These are phyloP conservation scores for Potamarius usumacintae DNA, from an alignment of 2,113 vertebrate species.

Conservation along the genomic window DNA sequence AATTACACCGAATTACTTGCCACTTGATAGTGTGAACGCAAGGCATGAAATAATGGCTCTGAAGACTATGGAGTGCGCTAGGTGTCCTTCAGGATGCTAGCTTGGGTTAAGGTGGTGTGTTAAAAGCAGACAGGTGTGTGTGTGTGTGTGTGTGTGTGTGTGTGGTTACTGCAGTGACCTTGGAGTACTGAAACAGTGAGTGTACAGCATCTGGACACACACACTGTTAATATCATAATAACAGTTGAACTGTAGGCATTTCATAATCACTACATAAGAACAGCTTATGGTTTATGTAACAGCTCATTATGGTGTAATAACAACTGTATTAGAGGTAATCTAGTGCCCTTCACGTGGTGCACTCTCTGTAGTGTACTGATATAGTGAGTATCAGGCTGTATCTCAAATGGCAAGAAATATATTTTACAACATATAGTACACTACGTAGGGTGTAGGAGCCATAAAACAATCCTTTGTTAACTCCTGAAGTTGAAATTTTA, in stretches of 20 bases:
- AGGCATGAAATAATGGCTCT: not conserved
- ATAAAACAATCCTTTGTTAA: not conserved
- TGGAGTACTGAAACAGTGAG: not conserved
- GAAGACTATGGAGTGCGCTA: not conserved
- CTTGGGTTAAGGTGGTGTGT: not conserved
- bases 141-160: constrained; percentile 2
- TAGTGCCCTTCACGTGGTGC: not conserved
- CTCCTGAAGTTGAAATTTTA: not conserved
- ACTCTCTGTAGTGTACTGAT: not conserved
- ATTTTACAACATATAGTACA: not conserved
- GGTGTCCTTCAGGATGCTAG: not conserved
- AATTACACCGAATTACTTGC: not conserved
- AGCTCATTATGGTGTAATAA: constrained; percentile 10
- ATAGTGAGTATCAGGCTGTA: not conserved
- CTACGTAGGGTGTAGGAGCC: not conserved
- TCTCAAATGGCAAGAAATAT: not conserved
- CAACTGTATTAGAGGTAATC: not conserved
- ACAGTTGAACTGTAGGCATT: not conserved
- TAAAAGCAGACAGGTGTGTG: not conserved
- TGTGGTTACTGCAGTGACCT: not conserved
- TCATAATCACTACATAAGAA: not conserved
- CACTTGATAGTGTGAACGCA: not conserved
- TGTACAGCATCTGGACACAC: not conserved
- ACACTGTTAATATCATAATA: not conserved
- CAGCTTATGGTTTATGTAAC: not conserved